Percentiles rank a stretch among this genome's conserved stretches.
These are phyloP conservation scores for Poecile montanus DNA, from an alignment of 2,797 vertebrate genomes.

Conservation along the genomic window DNA sequence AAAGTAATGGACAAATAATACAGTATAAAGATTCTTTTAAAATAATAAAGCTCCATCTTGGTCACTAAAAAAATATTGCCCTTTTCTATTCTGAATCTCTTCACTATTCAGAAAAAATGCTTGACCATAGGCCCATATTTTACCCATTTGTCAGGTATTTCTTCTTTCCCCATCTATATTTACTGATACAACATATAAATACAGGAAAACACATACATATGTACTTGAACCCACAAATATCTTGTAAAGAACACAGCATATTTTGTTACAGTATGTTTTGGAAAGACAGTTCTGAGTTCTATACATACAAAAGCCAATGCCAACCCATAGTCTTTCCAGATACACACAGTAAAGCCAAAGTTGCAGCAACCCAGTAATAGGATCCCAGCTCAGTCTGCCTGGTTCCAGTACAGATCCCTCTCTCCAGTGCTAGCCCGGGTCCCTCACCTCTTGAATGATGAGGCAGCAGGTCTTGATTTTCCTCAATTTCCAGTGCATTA, in stretches of 20 bases:
- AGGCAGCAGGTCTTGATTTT: background rate
- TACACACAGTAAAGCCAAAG: background rate
- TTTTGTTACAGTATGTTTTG: background rate
- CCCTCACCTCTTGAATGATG: background rate
- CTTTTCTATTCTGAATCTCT: background rate
- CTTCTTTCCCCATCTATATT: background rate
- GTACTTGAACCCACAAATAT: background rate
- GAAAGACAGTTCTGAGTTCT: background rate
- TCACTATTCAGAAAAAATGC: background rate
- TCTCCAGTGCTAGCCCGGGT: fast-evolving
- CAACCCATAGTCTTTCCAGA: background rate
- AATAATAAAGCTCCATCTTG: background rate
- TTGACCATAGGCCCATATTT: background rate
- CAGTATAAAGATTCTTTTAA: background rate
- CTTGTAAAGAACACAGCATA: background rate
- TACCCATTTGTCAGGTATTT: background rate
- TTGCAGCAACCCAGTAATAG: fast-evolving
- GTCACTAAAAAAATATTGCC: background rate
- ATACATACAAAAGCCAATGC: background rate
- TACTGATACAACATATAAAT: background rate
- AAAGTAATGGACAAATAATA: background rate
- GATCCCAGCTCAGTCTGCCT: background rate
- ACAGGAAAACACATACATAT: background rate
- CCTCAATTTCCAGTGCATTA: background rate
- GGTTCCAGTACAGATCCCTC: background rate